Evolutionary conservation across 1,140 invertebrate genomes (phyloP), one percentile per base, ranked within the genome.

Genomic region (Drosophila bipectinata): DNA sequence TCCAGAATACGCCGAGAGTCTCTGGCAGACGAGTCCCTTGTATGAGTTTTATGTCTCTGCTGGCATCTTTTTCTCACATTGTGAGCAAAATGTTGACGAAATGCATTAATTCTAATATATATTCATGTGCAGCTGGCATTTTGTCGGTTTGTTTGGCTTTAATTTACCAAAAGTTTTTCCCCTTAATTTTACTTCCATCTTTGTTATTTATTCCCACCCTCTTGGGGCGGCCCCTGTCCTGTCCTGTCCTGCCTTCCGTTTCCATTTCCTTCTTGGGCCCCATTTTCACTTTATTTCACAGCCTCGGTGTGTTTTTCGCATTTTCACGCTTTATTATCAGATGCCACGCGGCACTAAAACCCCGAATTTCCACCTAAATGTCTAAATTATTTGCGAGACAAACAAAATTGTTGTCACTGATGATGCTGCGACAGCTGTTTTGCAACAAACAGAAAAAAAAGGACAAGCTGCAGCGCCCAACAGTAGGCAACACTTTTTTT

Each of bases 41-140:
- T 21, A 21, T 21, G 21, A 39, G 63, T 69, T 71, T 71, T 69
- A 69, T 71, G 63, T 69, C 67, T 60, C 37, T 73, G 76, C 37
- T 73, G 76, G 30, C 56, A 56, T 72, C 49, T 44, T 28, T 44
- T 58, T 56, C 58, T 68, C 64, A 71, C 72, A 52, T 51, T 52
- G 59, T 68, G 57, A 37, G 44, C 26, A 76, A 57, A 76, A 55
- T 71, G 77, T 81, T 81, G 74, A 77, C 62, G 74, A 78, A 82
- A 78, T 78, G 54, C 79, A 82, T 78, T 81, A 82, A 68, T 68
- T 68, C 58, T 77, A 62, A 77, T 81, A 81, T 81, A 77, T 82
- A 81, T 81, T 82, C 74, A 81, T 82, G 74, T 55, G 78, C 34
- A 64, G 66, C 41, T 69, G 66, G 24, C 62, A 68, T 39, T 44